Evolutionary conservation across 2,888 invertebrate species (phyloP), one percentile per base, ranked within the genome.

Genomic region (Cynaeus angustus): DNA sequence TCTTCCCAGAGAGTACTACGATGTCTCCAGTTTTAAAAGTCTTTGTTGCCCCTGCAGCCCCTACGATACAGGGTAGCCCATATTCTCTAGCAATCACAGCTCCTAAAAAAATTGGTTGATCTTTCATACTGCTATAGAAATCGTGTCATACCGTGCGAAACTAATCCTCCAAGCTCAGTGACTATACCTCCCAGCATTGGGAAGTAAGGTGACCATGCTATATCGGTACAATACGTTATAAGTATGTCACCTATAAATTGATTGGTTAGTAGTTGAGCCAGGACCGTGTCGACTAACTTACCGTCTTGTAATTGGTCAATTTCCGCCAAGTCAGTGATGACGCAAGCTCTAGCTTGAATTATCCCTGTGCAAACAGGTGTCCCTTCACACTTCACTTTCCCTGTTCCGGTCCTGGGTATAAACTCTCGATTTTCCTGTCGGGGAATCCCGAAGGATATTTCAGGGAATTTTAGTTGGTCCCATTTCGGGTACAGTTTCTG

Each of bases 131-230:
- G 21, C 21, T 1, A 21, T 21, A 21, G n/a, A n/a, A 28, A 30
- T 33, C 50, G 16, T 21, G 21, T 30, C 46, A 73, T 83, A 92
- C 93, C 95, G 79, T 95, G 94, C 33, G 94, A 94, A 75, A 94
- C 90, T 1, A 95, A 87, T 26, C 95, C 95, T 0, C 95, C 95
- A 0, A 94, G 86, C 83, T 95, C 95, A 0, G 94, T 95, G 6
- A 94, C 91, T 52, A 95, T 88, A 6, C 94, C 95, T 0, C 89
- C 86, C 12, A 95, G 82, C 52, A 94, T 87, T 0, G 94, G 93
- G 83, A 95, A 95, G 85, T 94, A 94, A 0, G 94, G 94, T 1
- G 92, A 91, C 95, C 95, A 95, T 0, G 93, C 94, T 73, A 95
- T 91, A 80, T 95, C 95, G 0, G 94, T 94, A 43, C 90, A 89